Evolutionary conservation across 2,113 vertebrate species (phyloP).

Genomic region (Periophthalmodon schlosseri): DNA sequence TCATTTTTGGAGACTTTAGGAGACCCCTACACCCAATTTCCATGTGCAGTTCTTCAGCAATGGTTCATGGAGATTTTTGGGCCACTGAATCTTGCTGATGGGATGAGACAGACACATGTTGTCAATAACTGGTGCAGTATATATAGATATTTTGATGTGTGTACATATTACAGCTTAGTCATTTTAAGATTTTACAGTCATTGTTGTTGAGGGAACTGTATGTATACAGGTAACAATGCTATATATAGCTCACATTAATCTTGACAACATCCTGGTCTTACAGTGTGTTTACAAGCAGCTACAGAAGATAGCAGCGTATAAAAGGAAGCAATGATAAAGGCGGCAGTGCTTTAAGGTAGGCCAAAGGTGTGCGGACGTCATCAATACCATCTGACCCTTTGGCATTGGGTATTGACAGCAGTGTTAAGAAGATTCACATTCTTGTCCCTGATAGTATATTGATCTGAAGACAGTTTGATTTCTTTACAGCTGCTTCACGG

Average conservation of each 20-base stretch:
- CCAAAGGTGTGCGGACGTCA: not conserved
- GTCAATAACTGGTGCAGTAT: too few species aligned
- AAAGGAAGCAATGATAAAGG: slow-evolving; percentile 21
- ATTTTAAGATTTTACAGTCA: not conserved
- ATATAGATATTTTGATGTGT: not conserved
- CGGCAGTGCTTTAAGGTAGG: not conserved
- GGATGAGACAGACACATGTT: too few species aligned
- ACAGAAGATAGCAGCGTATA: slow-evolving; percentile 21
- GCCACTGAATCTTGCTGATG: too few species aligned
- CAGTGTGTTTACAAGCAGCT: slow-evolving; percentile 9
- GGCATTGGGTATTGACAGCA: not conserved
- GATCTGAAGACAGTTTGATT: slow-evolving; percentile 3
- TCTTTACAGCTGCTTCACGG: slow-evolving; percentile 33
- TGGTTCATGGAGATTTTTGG: not conserved
- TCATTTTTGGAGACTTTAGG: not conserved
- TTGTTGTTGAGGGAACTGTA: not conserved
- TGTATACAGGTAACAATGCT: not conserved
- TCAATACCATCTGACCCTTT: not conserved
- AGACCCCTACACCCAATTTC: not conserved
- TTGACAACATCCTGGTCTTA: slow-evolving; percentile 27
- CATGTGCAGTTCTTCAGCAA: not conserved
- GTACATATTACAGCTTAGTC: not conserved
- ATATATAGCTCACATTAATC: not conserved
- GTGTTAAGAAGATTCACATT: not conserved
- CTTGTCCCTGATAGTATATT: not conserved